Evolutionary conservation across 2,797 vertebrate species (phyloP), one percentile per base, ranked within the genome.

Genomic region (Anguilla pacifica): DNA sequence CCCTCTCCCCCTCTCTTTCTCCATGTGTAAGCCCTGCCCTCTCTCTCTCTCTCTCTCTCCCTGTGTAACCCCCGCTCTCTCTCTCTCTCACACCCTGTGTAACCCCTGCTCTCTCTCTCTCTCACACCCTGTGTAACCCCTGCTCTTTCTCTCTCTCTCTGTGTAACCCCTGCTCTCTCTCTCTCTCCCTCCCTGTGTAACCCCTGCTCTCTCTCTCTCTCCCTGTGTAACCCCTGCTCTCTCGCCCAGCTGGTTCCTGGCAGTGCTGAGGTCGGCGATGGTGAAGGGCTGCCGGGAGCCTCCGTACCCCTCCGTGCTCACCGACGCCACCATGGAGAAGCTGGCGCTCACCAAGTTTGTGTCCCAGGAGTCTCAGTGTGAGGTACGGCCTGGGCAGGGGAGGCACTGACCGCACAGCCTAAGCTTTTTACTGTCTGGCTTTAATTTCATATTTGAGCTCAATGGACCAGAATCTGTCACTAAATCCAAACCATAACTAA

Each of bases 311-410:
- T 96, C 97, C 35, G 88, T 99, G 87, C 96, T 99, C 89, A 99
- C 97, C 0, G 99, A 99, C 0, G 98, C 99, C 92, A 99, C 99
- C 74, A 99, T 99, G 98, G 98, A 99, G 94, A 99, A 97, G 92
- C 96, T 99, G 90, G 96, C 99, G 0, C 96, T 99, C 19, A 98
- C 96, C 4, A 99, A 99, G 90, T 99, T 99, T 31, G 97, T 99
- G 90, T 97, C 98, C 1, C 98, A 98, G 92, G 98, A 99, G 91
- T 97, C 46, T 35, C 35, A 35, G 35, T 35, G 35, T 35, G 35
- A 35, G 35, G 67, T 51, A 51, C 10, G 51, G 51, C 0, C 6
- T 72, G 39, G 11, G 64, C 1, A 13, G 10, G 61, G 17, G 9
- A 31, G 70, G 35, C 9, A 35, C 28, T 10, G 15, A 79, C 31